phyloP scores from a whole-genome alignment of 2,113 vertebrate genomes.

The Cinclus mexicanus region DNA sequence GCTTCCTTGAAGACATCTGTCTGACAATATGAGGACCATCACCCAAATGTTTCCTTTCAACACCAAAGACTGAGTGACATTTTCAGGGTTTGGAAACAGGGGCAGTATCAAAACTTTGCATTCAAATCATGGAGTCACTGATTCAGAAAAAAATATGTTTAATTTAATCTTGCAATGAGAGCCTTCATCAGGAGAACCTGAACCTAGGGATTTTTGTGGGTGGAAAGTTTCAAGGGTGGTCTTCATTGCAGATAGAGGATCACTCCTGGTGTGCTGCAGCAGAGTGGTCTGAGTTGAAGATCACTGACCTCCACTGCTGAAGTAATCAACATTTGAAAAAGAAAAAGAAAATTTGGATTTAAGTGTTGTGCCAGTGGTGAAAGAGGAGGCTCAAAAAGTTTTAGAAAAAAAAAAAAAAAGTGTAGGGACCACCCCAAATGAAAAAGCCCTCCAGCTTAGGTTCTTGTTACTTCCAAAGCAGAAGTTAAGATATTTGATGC shows the following conservation, averaged over 20 bases:
- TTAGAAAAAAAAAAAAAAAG: not conserved
- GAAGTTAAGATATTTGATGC: not conserved
- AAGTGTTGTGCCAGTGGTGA: not conserved
- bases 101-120: not conserved
- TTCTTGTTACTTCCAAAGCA: not conserved
- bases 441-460: not conserved
- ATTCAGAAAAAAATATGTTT: not conserved
- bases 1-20: not conserved
- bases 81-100: not conserved
- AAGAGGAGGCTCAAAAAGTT: not conserved
- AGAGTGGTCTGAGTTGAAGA: not conserved
- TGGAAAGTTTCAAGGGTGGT: not conserved
- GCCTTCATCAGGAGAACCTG: not conserved
- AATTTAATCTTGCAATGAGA: not conserved
- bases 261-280: not conserved
- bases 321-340: not conserved
- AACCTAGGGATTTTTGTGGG: not conserved
- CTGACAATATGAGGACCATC: not conserved
- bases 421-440: not conserved
- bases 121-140: not conserved
- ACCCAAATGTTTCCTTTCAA: not conserved
- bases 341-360: not conserved
- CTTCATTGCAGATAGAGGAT: not conserved
- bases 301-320: not conserved
- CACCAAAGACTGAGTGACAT: not conserved